A percentile compares a stretch with the other conserved stretches of the same genome.
These are phyloP conservation scores for Dendrolimus houi DNA, from an alignment of 2,888 invertebrate genomes.

Conservation along the genomic window DNA sequence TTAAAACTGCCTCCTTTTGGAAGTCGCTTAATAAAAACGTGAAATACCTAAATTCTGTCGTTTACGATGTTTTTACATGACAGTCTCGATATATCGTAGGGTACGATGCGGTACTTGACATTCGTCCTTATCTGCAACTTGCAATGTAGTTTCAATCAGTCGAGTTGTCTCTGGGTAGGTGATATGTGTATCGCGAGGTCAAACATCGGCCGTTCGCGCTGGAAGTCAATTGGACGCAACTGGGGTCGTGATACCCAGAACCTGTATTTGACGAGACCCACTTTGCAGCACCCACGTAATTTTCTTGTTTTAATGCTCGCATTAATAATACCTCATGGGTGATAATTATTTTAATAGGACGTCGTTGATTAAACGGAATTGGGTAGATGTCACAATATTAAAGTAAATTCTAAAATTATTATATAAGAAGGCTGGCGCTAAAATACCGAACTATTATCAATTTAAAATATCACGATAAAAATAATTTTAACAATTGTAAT, in stretches of 20 bases:
- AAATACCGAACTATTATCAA: too few species aligned
- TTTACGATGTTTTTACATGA: too few species aligned
- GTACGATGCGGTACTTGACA: neutral
- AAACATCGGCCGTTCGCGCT: constrained; percentile 66
- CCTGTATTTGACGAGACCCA: constrained; percentile 46
- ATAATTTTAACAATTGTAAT: too few species aligned
- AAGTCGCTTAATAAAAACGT: too few species aligned
- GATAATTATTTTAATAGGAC: neutral
- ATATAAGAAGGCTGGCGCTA: too few species aligned
- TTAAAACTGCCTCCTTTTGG: too few species aligned
- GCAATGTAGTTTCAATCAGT: constrained; percentile 20
- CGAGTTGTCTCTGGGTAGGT: constrained; percentile 25
- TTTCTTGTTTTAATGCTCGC: constrained; percentile 14
- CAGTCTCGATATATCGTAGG: neutral
- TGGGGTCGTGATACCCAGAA: constrained; percentile 47
- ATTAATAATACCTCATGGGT: neutral
- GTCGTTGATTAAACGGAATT: neutral
- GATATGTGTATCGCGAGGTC: constrained; percentile 61
- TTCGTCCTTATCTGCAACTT: constrained; percentile 6
- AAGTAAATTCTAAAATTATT: too few species aligned
- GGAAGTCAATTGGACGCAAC: constrained; percentile 56
- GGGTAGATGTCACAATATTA: too few species aligned
- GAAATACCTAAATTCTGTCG: too few species aligned
- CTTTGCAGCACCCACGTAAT: constrained; percentile 50
- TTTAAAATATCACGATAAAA: too few species aligned